Evolutionary conservation across 2,797 vertebrate genomes (phyloP), one percentile per base, ranked within the genome.

Genomic region (Cryptoblepharus egeriae): DNA sequence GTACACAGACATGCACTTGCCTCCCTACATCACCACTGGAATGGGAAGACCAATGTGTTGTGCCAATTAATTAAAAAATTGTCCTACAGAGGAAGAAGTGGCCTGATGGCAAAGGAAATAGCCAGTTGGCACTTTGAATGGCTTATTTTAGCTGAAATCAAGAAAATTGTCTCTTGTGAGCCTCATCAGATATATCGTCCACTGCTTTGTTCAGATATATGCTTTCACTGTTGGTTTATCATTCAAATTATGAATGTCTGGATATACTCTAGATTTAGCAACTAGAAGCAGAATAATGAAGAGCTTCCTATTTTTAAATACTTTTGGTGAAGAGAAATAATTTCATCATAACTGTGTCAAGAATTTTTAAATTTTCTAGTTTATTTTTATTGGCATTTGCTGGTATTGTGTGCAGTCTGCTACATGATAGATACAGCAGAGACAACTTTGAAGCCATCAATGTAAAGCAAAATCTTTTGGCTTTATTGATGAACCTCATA

Each of bases 351-450:
- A 87, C 64, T 82, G 68, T n/a, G n/a, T n/a, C n/a, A 39, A 80
- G 83, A 35, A 83, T 67, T 0, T 0, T 13, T 76, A 32, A 3
- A 9, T 39, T 22, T 20, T 49, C 37, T 76, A n/a, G 71, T 32
- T 52, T 78, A 67, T 70, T 89, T 82, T 69, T 32, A 75, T 1
- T 45, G 83, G 81, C 72, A 86, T 82, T 92, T 90, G 90, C 92
- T 93, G 92, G 91, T 86, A 78, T 73, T 79, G 80, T 87, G 60
- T 86, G 82, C 75, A 80, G 85, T 20, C 3, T 60, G 84, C n/a
- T 87, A 90, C 87, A 74, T 70, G 65, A 84, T 57, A 84, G 65
- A 84, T 57, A 84, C 39, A 3, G 0, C 6, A 82, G 75, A 68
- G 24, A 67, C 79, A 89, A 70, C 49, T 87, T 45, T 80, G 87